Evolutionary conservation across 2,888 invertebrate genomes (phyloP).

Genomic region (Amphiduros pacificus): DNA sequence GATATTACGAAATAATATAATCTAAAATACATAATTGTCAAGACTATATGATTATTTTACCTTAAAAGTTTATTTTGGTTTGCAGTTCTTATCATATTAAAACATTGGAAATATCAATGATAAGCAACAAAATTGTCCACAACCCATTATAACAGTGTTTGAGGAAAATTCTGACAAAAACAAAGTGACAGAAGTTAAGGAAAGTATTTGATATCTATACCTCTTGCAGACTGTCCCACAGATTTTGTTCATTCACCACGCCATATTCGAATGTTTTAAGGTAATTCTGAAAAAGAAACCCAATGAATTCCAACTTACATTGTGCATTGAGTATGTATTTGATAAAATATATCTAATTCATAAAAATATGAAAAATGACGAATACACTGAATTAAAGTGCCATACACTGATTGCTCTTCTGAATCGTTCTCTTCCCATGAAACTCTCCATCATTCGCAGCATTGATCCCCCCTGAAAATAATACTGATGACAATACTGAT

Average conservation of each 20-base stretch:
- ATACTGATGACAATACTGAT: neutral
- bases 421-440: slow-evolving; percentile 73
- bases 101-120: too few relatives aligned
- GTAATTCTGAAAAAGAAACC: neutral
- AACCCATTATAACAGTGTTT: too few relatives aligned
- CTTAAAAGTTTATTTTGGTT: too few relatives aligned
- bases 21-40: too few relatives aligned
- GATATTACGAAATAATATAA: too few relatives aligned
- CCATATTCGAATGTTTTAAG: neutral
- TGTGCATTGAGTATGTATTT: too few relatives aligned
- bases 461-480: slow-evolving; percentile 69
- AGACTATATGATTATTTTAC: too few relatives aligned
- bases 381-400: neutral
- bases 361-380: neutral
- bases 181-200: neutral
- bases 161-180: too few relatives aligned
- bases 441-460: slow-evolving; percentile 73
- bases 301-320: too few relatives aligned
- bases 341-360: slow-evolving; percentile 61
- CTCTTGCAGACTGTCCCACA: neutral
- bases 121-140: too few relatives aligned
- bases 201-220: neutral
- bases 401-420: slow-evolving; percentile 60
- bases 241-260: neutral
- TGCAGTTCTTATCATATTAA: too few relatives aligned